Evolutionary conservation across 2,888 invertebrate genomes (phyloP).

Genomic region (Melanostoma scalare): DNA sequence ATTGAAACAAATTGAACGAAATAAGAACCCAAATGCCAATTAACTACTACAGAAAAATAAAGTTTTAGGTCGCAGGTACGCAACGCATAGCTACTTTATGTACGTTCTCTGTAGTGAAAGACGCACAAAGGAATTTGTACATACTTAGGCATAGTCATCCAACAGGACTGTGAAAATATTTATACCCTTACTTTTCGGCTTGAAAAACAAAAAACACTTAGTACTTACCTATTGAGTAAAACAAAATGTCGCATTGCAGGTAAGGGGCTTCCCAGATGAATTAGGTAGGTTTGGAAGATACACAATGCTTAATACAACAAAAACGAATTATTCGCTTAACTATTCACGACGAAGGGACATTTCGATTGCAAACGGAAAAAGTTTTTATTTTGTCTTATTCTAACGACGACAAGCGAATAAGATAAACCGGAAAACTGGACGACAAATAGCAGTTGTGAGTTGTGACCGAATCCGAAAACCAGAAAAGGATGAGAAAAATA

Average conservation of each 20-base stretch:
- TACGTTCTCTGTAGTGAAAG: slow-evolving; percentile 12
- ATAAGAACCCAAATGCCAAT: slow-evolving; percentile 64
- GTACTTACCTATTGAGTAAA: slow-evolving; percentile 52
- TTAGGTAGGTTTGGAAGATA: not conserved
- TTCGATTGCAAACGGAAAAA: slow-evolving; percentile 15
- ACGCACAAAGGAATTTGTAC: slow-evolving; percentile 2
- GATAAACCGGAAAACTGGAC: slow-evolving; percentile 58
- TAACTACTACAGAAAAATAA: slow-evolving; percentile 59
- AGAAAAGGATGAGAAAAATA: slow-evolving; percentile 22
- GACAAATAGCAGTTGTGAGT: slow-evolving; percentile 34
- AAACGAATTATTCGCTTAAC: slow-evolving; percentile 48
- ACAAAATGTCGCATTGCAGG: slow-evolving; percentile 60
- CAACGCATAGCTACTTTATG: not conserved
- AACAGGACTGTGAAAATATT: slow-evolving; percentile 17
- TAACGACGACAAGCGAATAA: slow-evolving; percentile 58
- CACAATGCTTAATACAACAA: not conserved
- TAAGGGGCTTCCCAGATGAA: slow-evolving; percentile 12
- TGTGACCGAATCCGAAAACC: not conserved
- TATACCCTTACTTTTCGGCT: not conserved
- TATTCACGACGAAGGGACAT: slow-evolving; percentile 35
- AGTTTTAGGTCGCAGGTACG: slow-evolving; percentile 14
- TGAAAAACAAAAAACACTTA: slow-evolving; percentile 53
- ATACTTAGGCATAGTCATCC: slow-evolving; percentile 18
- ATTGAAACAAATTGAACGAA: slow-evolving; percentile 73
- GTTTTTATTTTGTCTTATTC: slow-evolving; percentile 33